These are phyloP conservation scores for Acanthaster planci DNA, from an alignment of 35 echinoderm and acorn worm species.

Conservation along the genomic window DNA sequence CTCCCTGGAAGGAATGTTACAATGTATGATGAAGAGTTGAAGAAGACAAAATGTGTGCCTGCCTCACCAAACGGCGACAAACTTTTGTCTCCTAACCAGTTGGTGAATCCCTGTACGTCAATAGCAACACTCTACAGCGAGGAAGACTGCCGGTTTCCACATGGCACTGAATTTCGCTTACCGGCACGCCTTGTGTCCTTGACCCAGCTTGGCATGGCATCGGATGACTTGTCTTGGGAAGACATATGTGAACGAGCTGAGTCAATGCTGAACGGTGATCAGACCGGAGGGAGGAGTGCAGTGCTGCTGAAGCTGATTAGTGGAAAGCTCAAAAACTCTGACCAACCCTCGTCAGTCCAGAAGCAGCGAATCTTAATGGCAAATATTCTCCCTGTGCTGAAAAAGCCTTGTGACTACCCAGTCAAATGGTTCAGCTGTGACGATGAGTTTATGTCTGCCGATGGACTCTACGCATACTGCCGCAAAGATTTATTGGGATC, in stretches of 20 bases:
- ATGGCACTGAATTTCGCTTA: conserved; percentile 15
- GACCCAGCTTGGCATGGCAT: conserved; percentile 43
- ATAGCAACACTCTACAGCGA: conserved; percentile 42
- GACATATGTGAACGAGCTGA: conserved; percentile 44
- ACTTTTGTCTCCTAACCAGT: not conserved
- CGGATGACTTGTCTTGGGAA: conserved; percentile 29
- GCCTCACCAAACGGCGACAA: conserved; percentile 5
- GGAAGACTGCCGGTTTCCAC: conserved; percentile 44
- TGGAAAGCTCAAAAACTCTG: not conserved
- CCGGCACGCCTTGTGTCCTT: conserved; percentile 24
- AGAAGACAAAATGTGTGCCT: conserved; percentile 17
- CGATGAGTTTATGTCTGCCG: not conserved
- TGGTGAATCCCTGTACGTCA: conserved; percentile 17
- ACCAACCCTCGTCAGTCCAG: not conserved
- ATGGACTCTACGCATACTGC: not conserved
- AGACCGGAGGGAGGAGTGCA: not conserved
- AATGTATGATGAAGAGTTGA: conserved; percentile 8
- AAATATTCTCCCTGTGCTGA: conserved; percentile 31
- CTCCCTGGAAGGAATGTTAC: not conserved
- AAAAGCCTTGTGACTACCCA: conserved; percentile 5
- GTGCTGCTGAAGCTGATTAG: conserved; percentile 16
- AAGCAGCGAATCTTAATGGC: not conserved
- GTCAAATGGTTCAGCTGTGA: not conserved
- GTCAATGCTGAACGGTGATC: not conserved
- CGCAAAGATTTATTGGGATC: not conserved